Evolutionary conservation across 2,113 vertebrate species (phyloP), one percentile per base, ranked within the genome.

Genomic region (Ceyx melanurus): DNA sequence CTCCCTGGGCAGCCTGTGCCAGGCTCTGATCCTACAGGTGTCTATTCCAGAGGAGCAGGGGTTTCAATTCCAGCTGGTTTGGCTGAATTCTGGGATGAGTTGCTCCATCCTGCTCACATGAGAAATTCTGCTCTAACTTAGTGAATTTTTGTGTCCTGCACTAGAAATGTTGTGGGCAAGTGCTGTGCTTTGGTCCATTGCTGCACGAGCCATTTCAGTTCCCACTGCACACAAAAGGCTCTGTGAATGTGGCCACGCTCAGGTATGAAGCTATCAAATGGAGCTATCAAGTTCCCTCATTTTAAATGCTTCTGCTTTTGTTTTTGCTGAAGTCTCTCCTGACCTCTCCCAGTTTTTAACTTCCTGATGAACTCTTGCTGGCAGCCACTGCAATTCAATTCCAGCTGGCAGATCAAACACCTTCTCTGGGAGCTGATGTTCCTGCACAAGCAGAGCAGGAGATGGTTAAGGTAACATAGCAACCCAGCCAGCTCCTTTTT

Each of bases 261-360:
- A 72, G 19, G 42, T 26, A 74, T 3, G 37, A 58, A 83, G 16
- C 21, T 77, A 42, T 57, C 31, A 72, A 23, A 25, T 56, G 26
- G 54, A 83, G 13, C 22, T 81, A 43, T 61, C 28, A 73, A 21
- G 20, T 73, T 92, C 4, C 8, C 9, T 33, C 15, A 48, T 66
- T 68, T 84, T 25, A 42, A 22, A 7, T 23, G 61, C 68, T 68
- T 64, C 43, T 78, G 6, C 25, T 71, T 83, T 88, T 93, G 17
- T 76, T 92, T 92, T 87, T 88, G 9, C 86, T 90, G 46, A 80
- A 87, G 60, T 14, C 6, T 82, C 45, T 90, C 33, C 58, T 89
- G 26, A 89, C 82, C 72, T 93, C 78, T 92, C 64, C 56, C 46
- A 82, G 37, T 67, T 96, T 93, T 92, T 91, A 66, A 93, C 84